A percentile compares a stretch with the other conserved stretches of the same genome.
These are phyloP conservation scores for Calosoma granatense DNA, from an alignment of 1,140 invertebrate genomes.

Conservation along the genomic window DNA sequence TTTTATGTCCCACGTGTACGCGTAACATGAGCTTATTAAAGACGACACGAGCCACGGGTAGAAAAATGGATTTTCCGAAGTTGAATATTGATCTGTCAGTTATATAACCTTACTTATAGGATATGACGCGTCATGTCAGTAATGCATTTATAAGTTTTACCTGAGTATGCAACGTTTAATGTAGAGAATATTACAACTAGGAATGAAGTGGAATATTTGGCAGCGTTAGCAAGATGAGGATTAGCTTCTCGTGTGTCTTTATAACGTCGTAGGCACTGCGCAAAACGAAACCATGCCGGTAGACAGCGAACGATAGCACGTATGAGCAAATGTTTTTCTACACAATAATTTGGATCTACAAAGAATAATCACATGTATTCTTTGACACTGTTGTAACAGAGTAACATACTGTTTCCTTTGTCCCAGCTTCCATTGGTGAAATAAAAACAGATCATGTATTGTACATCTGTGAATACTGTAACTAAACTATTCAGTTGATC, in stretches of 20 bases:
- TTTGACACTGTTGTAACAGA: too few species aligned
- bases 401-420: conserved; percentile 41
- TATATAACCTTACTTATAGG: conserved; percentile 10
- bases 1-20: conserved; percentile 80
- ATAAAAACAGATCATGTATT: conserved; percentile 84
- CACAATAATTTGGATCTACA: conserved; percentile 48
- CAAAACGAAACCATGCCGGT: conserved; percentile 96
- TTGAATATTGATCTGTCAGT: conserved; percentile 32
- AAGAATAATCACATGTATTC: conserved; percentile 6
- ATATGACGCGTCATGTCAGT: conserved; percentile 9
- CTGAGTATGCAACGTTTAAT: conserved; percentile 53
- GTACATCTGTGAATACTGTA: conserved; percentile 84
- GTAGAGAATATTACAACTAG: conserved; percentile 84
- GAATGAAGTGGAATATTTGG: conserved; percentile 97
- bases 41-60: conserved; percentile 60
- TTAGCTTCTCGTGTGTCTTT: conserved; percentile 80
- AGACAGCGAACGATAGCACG: conserved; percentile 79
- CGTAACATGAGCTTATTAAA: conserved; percentile 66
- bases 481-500: conserved; percentile 95
- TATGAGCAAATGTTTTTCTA: conserved; percentile 50
- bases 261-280: conserved; percentile 93
- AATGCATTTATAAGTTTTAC: conserved; percentile 37
- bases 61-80: conserved; percentile 52
- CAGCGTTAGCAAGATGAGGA: conserved; percentile 93
- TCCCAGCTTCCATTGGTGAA: conserved; percentile 63